Evolutionary conservation across 2,888 invertebrate species (phyloP), one percentile per base, ranked within the genome.

Genomic region (Cryptus viduatorius): DNA sequence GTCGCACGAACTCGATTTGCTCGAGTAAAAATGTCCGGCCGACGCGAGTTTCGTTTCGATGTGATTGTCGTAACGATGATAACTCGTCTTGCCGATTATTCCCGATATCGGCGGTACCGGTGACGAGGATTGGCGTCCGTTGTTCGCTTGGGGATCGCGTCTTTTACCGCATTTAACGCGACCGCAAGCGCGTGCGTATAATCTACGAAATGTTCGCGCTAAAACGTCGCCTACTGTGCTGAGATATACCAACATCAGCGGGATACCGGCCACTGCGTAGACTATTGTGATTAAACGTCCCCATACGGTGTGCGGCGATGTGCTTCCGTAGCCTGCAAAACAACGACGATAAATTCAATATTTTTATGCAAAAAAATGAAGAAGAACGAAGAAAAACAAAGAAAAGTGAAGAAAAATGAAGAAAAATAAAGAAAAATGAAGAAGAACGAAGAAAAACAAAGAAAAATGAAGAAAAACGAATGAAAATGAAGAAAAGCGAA

Each of bases 251-350:
- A 98, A 95, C 94, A 98, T 97, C 90, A 98, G 95, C 29, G 98
- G 98, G 89, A 98, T 98, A 73, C 98, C 98, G 83, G 97, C 95
- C 83, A 98, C 95, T 0, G 98, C 97, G 94, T 98, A 98, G 81
- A 97, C 95, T 86, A 98, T 96, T n/a, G 98, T 97, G 83, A 96
- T 97, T 88, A 97, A 94, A 89, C 96, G 96, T 42, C 98, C 98
- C 95, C 96, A 96, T 53, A 97, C 95, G 3, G 97, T 98, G 89
- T 96, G 95, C 3, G 98, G 98, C 3, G 97, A 96, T 82, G 98
- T 96, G 91, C 97, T 97, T 56, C 98, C 98, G 91, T 97, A 98
- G 86, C 98, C 98, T 98, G 95, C 1, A 65, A 72, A 48, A 4
- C 56, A 42, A 77, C 19, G 68, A 19, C n/a, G 37, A 31, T 16